Evolutionary conservation across 2,888 invertebrate species (phyloP).

Genomic region (Acrobasis suavella): DNA sequence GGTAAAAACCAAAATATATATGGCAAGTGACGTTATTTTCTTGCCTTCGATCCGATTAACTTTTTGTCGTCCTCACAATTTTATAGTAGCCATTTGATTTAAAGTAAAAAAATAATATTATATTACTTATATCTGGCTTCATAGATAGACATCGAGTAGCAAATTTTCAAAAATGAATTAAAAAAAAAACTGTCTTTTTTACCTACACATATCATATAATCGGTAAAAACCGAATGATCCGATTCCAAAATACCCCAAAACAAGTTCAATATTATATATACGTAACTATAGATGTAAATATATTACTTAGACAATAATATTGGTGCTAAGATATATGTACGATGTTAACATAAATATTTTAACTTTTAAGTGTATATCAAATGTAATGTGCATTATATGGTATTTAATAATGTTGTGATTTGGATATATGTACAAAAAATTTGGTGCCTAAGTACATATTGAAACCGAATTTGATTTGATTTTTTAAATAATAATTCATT

Average conservation of each 20-base stretch:
- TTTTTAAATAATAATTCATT: not conserved
- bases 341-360: conserved; percentile 27
- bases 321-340: conserved; percentile 31
- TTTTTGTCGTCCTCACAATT: too few species aligned
- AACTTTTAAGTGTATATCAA: conserved; percentile 9
- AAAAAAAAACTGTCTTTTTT: conserved; percentile 21
- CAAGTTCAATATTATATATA: conserved; percentile 30
- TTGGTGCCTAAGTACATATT: too few species aligned
- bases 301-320: conserved; percentile 31
- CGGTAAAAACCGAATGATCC: conserved; percentile 35
- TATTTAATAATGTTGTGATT: not conserved
- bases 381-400: not conserved
- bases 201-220: conserved; percentile 33
- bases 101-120: too few species aligned
- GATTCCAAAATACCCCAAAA: conserved; percentile 42
- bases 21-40: too few species aligned
- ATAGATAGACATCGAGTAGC: too few species aligned
- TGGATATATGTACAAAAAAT: too few species aligned
- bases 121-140: too few species aligned
- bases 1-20: conserved; percentile 1
- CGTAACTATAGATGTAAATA: conserved; percentile 33
- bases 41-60: too few species aligned
- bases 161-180: not conserved
- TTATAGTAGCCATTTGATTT: too few species aligned
- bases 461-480: too few species aligned